A percentile compares a stretch with the other conserved stretches of the same genome.
Evolutionary conservation across 1,140 invertebrate genomes (phyloP).

Genomic region (Anagrus nilaparvatae): DNA sequence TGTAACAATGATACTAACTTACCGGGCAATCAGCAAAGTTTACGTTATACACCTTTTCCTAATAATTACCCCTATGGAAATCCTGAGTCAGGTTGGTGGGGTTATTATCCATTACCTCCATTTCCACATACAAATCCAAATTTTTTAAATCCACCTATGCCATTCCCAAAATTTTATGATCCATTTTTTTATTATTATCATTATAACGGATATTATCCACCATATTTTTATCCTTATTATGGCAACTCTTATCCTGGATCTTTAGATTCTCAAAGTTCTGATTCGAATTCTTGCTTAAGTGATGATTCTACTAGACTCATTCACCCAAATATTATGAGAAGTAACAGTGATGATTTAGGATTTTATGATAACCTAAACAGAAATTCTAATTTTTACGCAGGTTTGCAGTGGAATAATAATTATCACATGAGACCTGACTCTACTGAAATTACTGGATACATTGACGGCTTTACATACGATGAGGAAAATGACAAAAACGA

Average conservation of each 20-base stretch:
- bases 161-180: too few species aligned
- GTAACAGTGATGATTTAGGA: conserved; percentile 3
- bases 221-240: background rate
- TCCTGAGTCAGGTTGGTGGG: conserved; percentile 27
- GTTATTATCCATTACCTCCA: conserved; percentile 23
- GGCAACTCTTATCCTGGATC: background rate
- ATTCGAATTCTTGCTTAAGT: background rate
- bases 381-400: conserved; percentile 10
- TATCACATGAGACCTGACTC: too few species aligned
- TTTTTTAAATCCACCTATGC: conserved; percentile 15
- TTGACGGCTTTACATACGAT: too few species aligned
- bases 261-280: background rate
- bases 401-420: conserved; percentile 3
- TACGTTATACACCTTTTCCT: conserved; percentile 23
- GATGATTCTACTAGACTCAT: too few species aligned
- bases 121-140: conserved; percentile 13
- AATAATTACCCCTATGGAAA: conserved; percentile 19
- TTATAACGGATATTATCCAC: background rate
- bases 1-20: conserved; percentile 34
- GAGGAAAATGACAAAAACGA: too few species aligned
- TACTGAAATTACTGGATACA: too few species aligned
- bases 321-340: background rate
- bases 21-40: conserved; percentile 35
- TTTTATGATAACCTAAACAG: conserved; percentile 1
- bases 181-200: background rate